A percentile compares a stretch with the other conserved stretches of the same genome.
Conservation (phyloP, 2,888 invertebrate species). For the Ormyrus pomaceus region DNA sequence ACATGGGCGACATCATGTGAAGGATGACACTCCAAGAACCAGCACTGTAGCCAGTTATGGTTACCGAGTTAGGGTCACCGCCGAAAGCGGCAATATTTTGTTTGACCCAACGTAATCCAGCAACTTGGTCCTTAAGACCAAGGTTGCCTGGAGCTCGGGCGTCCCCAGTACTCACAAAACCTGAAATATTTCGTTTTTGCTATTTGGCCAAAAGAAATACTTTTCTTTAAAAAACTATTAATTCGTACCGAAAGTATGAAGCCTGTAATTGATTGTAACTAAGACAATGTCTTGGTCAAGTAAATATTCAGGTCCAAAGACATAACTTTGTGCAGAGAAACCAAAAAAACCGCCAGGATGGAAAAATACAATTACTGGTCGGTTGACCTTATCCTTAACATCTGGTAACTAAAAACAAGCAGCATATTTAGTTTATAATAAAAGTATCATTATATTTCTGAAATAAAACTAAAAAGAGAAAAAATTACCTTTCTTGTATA, state of each 20-base stretch:
- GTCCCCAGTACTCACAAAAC: slow-evolving; percentile 82
- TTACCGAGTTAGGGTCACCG: slow-evolving; percentile 82
- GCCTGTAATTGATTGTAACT: slow-evolving; percentile 70
- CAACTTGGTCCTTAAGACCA: slow-evolving; percentile 84
- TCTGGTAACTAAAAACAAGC: too few relatives aligned
- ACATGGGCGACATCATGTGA: slow-evolving; percentile 80
- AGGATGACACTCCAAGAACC: slow-evolving; percentile 75
- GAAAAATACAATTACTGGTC: too few relatives aligned
- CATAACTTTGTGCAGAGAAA: slow-evolving; percentile 77
- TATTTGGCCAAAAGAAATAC: too few relatives aligned
- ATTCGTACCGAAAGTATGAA: slow-evolving; percentile 72
- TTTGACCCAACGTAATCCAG: slow-evolving; percentile 82
- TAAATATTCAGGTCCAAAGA: slow-evolving; percentile 68
- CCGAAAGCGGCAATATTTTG: slow-evolving; percentile 80
- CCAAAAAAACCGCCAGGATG: too few relatives aligned
- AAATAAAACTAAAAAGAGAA: too few relatives aligned
- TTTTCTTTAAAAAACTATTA: too few relatives aligned
- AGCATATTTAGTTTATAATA: too few relatives aligned
- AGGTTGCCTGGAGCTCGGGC: slow-evolving; percentile 82
- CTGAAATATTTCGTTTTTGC: slow-evolving; percentile 64
- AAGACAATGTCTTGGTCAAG: slow-evolving; percentile 69
- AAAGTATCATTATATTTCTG: too few relatives aligned
- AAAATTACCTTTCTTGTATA: slow-evolving; percentile 76
- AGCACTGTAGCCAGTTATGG: slow-evolving; percentile 80
- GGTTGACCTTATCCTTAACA: too few relatives aligned